A percentile compares a stretch with the other conserved stretches of the same genome.
Conservation (phyloP, 1,140 invertebrate genomes). For the Euura saliciscinereae region DNA sequence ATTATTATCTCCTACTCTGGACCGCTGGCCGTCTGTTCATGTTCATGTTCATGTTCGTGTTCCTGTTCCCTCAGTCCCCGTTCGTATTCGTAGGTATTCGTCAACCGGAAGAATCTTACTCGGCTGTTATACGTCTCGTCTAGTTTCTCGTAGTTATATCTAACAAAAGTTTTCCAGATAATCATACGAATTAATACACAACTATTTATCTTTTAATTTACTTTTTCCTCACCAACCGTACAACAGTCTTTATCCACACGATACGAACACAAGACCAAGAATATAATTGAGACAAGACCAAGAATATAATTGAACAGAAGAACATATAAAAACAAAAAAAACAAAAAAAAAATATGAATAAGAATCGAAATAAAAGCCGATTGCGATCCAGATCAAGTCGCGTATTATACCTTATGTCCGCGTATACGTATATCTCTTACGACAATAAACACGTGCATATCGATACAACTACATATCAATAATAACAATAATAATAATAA, state of each 20-base stretch:
- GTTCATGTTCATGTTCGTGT: no score
- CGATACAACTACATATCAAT: no score
- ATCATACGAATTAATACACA: background rate
- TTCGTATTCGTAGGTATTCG: slow-evolving; percentile 2
- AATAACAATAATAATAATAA: no score
- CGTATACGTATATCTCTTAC: no score
- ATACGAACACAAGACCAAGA: no score
- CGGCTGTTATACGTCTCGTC: slow-evolving; percentile 1
- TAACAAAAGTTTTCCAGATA: background rate
- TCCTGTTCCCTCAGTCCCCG: background rate
- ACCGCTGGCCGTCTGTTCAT: background rate
- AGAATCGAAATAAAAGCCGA: slow-evolving; percentile 14
- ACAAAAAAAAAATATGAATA: slow-evolving; percentile 15
- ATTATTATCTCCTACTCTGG: slow-evolving; percentile 2
- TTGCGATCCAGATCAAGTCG: no score
- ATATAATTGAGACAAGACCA: background rate
- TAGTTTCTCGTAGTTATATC: background rate
- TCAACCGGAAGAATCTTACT: background rate
- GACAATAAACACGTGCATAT: no score
- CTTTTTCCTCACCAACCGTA: background rate
- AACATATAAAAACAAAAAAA: slow-evolving; percentile 1
- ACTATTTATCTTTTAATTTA: no score
- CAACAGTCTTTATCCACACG: background rate
- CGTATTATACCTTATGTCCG: no score
- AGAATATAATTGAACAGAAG: background rate